These are phyloP conservation scores for Zonitis immaculata DNA, from an alignment of 2,888 invertebrate genomes.

Conservation along the genomic window DNA sequence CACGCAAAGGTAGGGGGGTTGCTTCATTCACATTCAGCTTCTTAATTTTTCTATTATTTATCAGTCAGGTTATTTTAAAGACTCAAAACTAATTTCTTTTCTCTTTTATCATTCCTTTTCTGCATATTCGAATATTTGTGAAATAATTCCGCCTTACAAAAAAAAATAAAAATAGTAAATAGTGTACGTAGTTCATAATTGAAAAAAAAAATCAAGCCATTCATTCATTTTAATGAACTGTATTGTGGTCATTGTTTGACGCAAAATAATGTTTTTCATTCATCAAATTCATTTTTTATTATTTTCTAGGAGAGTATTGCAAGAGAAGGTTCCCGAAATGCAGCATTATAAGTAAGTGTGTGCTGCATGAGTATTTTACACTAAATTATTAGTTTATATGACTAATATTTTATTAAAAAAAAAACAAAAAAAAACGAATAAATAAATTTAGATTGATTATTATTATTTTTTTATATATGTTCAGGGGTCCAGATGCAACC, in stretches of 20 bases:
- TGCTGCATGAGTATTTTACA: slow-evolving; percentile 27
- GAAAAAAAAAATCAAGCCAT: background rate
- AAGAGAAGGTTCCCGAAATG: slow-evolving; percentile 61
- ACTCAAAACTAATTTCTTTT: no score
- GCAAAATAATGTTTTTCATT: slow-evolving; percentile 17
- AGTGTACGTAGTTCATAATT: background rate
- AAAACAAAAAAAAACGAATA: no score
- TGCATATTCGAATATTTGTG: background rate
- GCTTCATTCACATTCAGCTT: slow-evolving; percentile 24
- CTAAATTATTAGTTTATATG: slow-evolving; percentile 7
- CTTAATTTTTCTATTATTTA: no score
- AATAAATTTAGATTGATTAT: slow-evolving; percentile 10
- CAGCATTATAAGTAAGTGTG: slow-evolving; percentile 61
- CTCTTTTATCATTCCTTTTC: background rate
- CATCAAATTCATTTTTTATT: slow-evolving; percentile 43
- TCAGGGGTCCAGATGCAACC: slow-evolving; percentile 39
- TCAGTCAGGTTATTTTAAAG: no score
- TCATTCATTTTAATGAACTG: background rate
- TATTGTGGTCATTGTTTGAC: background rate
- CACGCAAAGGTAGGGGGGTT: slow-evolving; percentile 56
- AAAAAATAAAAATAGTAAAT: background rate
- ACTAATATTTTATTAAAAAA: slow-evolving; percentile 2
- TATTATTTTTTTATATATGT: slow-evolving; percentile 7
- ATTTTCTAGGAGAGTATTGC: slow-evolving; percentile 57
- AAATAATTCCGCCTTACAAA: background rate